Base-by-base conservation (phyloP, 2,888 invertebrate genomes). In the Steinernema hermaphroditum region DNA sequence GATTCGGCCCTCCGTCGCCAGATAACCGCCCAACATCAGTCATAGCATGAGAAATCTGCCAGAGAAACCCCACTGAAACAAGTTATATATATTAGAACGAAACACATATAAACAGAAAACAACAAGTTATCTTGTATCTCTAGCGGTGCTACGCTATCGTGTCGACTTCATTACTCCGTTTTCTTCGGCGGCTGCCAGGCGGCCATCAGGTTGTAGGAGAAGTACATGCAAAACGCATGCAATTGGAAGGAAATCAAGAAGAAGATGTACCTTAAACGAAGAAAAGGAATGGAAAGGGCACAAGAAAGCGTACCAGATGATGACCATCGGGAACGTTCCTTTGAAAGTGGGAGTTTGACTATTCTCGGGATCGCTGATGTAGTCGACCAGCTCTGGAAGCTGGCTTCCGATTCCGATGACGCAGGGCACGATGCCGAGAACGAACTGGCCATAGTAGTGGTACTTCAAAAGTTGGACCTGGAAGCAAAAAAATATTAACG, bases 161-260 rank as follows among this genome's bases (percentile, higher is more conserved):
- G 9, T 27, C 27, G 2, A 32, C 62, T 2, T 62, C 16, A 8
- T 62, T 37, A 37, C 37, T 37, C 37, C 37, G 37, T 37, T 12
- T 37, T 37, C 37, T 37, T 37, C 37, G 37, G 37, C 16, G 72
- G 70, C 49, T 75, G 72, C 85, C 84, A 85, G 29, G 82, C 81
- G 32, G 77, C 74, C 41, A 79, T 74, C 24, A 84, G 74, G 44
- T 81, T 75, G 72, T 82, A 81, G 49, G 81, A 77, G 78, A 81
- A 83, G 71, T 82, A 84, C 84, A 85, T 85, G 22, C 80, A 77
- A 72, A 85, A 84, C 16, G 78, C 78, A 73, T 85, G 85, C 69
- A 85, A 80, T 75, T 85, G 85, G 22, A 85, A 80, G 27, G 84
- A 83, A 74, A 85, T 78, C 12, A 84, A 76, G 76, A 85, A 86